phyloP scores from a whole-genome alignment of 2,797 vertebrate genomes.

The Halcyon smyrnensis region DNA sequence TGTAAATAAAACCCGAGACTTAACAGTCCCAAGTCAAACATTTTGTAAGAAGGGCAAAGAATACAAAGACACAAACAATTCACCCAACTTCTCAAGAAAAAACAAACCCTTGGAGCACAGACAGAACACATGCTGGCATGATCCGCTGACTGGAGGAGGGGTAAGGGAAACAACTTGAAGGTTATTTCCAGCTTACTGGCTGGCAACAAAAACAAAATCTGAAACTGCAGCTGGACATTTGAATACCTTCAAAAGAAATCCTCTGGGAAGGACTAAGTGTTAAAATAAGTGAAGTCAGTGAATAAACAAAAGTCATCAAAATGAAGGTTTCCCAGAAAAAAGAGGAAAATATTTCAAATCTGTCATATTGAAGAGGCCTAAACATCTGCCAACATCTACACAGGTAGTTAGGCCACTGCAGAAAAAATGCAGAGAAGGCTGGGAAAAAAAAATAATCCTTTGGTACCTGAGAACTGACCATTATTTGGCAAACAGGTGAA shows the following conservation, averaged over 20 bases:
- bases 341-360: background rate
- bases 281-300: background rate
- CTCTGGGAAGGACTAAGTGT: background rate
- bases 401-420: background rate
- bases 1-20: background rate
- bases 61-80: background rate
- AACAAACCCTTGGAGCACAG: background rate
- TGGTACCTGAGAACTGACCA: background rate
- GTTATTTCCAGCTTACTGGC: constrained; percentile 13
- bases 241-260: constrained; percentile 11
- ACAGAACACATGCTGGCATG: background rate
- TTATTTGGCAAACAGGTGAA: background rate
- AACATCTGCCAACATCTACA: background rate
- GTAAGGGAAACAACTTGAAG: background rate
- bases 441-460: background rate
- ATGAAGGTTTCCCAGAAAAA: background rate
- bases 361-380: background rate
- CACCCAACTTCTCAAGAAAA: background rate
- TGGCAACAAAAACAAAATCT: background rate
- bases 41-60: background rate
- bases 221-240: background rate
- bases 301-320: background rate
- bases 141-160: background rate
- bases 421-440: background rate
- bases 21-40: background rate